A percentile compares a stretch with the other conserved stretches of the same genome.
These are phyloP conservation scores for Drosophila nigricruria DNA, from an alignment of 2,888 invertebrate species.

Conservation along the genomic window DNA sequence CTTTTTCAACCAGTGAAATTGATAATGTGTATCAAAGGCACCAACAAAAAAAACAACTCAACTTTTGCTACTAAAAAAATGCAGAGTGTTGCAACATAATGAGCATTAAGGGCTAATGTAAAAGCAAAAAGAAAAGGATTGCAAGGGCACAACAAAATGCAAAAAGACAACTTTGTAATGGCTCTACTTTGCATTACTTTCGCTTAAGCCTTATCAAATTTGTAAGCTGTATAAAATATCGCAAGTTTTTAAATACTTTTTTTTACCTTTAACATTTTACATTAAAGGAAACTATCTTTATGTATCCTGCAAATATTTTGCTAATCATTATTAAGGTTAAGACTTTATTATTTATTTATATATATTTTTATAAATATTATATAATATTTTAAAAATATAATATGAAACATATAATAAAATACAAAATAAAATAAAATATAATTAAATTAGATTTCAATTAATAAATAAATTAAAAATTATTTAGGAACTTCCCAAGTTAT, in stretches of 20 bases:
- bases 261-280: neutral
- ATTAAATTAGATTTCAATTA: too few relatives aligned
- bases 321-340: neutral
- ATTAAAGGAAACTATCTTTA: neutral
- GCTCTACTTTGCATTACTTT: neutral
- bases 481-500: too few relatives aligned
- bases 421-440: too few relatives aligned
- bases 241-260: neutral
- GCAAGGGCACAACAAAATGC: neutral
- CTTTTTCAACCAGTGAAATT: conserved; percentile 60
- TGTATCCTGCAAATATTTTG: neutral
- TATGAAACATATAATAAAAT: too few relatives aligned
- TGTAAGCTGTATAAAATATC: neutral
- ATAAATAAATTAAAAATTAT: too few relatives aligned
- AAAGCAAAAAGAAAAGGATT: neutral
- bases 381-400: too few relatives aligned
- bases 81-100: conserved; percentile 29
- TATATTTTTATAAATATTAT: too few relatives aligned
- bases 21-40: conserved; percentile 60
- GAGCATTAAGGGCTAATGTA: conserved; percentile 16
- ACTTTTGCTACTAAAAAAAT: conserved; percentile 15
- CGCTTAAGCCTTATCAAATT: neutral
- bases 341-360: too few relatives aligned
- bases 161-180: conserved; percentile 6
- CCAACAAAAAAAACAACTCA: conserved; percentile 7